These are phyloP conservation scores for Lochmaea crataegi DNA, from an alignment of 2,888 invertebrate species.

Conservation along the genomic window DNA sequence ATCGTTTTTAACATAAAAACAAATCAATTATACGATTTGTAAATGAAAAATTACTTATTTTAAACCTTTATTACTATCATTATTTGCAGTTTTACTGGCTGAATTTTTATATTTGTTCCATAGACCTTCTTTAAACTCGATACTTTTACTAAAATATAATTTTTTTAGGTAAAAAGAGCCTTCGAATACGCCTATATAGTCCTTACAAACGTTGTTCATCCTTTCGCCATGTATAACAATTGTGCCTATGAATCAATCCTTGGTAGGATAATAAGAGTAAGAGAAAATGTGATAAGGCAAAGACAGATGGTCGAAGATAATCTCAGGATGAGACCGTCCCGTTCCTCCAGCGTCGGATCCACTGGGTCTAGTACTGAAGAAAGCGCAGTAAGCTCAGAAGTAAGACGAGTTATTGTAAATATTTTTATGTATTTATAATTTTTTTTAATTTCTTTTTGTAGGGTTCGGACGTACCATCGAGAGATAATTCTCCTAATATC, in stretches of 20 bases:
- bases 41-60: too few relatives aligned
- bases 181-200: slow-evolving; percentile 96
- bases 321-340: slow-evolving; percentile 53
- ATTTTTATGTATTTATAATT: not conserved
- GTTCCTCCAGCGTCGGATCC: slow-evolving; percentile 62
- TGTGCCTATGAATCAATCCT: slow-evolving; percentile 75
- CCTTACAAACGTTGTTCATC: slow-evolving; percentile 79
- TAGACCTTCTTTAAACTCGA: too few relatives aligned
- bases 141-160: too few relatives aligned
- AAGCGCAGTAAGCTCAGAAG: slow-evolving; percentile 62
- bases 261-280: slow-evolving; percentile 91
- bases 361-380: slow-evolving; percentile 63
- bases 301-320: slow-evolving; percentile 74
- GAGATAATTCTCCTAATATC: slow-evolving; percentile 63
- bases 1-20: too few relatives aligned
- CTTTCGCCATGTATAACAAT: slow-evolving; percentile 68
- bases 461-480: slow-evolving; percentile 62
- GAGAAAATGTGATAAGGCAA: slow-evolving; percentile 88
- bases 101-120: too few relatives aligned
- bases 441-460: slow-evolving; percentile 36
- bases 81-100: too few relatives aligned
- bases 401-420: slow-evolving; percentile 45
- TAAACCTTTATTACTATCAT: too few relatives aligned
- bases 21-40: too few relatives aligned
- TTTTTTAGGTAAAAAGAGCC: slow-evolving; percentile 81